Base-by-base conservation (phyloP, 2,888 invertebrate genomes). In the Blastobasis adustella region DNA sequence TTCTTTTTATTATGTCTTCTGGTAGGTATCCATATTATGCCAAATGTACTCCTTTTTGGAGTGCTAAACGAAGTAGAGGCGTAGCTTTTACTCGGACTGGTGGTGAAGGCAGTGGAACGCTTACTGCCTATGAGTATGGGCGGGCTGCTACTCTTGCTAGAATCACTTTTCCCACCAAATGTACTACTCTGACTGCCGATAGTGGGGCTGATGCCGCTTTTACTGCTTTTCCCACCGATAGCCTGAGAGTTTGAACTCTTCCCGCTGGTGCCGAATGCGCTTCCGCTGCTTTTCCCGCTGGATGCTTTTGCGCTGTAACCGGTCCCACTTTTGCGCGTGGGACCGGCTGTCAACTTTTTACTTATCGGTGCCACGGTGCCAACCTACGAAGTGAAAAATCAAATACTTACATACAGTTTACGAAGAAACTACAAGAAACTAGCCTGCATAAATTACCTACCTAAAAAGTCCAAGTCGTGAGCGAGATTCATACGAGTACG, bases 11-110 rank as follows among this genome's bases (percentile, higher is more conserved):
- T 77, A 37, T 67, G 68, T 59, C 71, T 80, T 58, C 66, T 79
- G 4, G 72, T 72, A 2, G 87, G 87, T 55, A 88, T 53, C 87
- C 86, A 88, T 60, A 88, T 72, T 49, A 88, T 73, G 4, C 84
- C 82, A 48, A 87, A 79, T 10, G 71, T 60, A 0, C 73, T 60
- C 55, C 78, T 81, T 54, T 79, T 81, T 1, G 77, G 67, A 10
- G 59, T 59, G 47, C 55, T 66, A 45, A 68, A 74, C 0, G 74
- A 65, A 5, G 73, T 56, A 10, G 66, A 49, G 0, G 65, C 55
- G 54, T 76, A 76, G 41, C 61, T 73, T 62, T 77, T 78, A 39
- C 58, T 73, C 5, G 71, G 63, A 37, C 59, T 56, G 6, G 49
- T 10, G 6, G 51, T 37, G 5, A 52, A 53, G n/a, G 55, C 51